Percentiles rank a stretch among this genome's conserved stretches.
Evolutionary conservation across 1,140 invertebrate species (phyloP).

Genomic region (Bombus difficillimus): DNA sequence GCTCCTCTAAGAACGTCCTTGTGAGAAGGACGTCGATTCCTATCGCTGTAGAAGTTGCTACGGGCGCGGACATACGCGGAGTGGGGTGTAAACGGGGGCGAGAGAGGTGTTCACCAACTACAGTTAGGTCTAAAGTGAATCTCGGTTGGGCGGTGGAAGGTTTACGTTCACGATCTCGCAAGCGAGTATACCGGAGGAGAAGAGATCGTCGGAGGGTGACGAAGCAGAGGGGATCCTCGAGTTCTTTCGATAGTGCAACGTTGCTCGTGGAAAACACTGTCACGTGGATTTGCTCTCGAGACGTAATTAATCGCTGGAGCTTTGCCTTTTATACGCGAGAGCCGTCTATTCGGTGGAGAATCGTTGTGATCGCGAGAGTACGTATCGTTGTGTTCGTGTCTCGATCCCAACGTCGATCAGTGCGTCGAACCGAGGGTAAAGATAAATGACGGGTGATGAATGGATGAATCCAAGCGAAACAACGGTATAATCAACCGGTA

Average conservation of each 20-base stretch:
- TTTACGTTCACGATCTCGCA: slow-evolving; percentile 13
- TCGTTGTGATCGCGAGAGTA: no score
- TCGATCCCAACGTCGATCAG: background rate
- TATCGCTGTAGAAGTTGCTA: slow-evolving; percentile 34
- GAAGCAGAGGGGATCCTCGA: background rate
- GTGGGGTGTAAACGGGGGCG: slow-evolving; percentile 29
- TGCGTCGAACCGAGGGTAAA: background rate
- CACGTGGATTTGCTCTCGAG: slow-evolving; percentile 38
- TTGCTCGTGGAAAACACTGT: slow-evolving; percentile 20
- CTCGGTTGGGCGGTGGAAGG: slow-evolving; percentile 22
- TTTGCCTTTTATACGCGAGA: no score
- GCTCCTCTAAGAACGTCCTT: background rate
- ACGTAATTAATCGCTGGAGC: background rate
- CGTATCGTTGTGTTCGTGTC: no score
- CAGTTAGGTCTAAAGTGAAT: slow-evolving; percentile 36
- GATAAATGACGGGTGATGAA: background rate
- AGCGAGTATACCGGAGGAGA: background rate
- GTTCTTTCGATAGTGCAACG: background rate
- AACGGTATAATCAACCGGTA: slow-evolving; percentile 18
- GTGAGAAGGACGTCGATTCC: slow-evolving; percentile 5
- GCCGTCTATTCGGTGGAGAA: no score
- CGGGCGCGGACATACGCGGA: slow-evolving; percentile 45
- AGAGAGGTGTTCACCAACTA: slow-evolving; percentile 24
- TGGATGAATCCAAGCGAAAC: background rate
- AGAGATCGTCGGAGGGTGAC: background rate